These are phyloP conservation scores for Aphidoletes aphidimyza DNA, from an alignment of 2,888 invertebrate species.

Conservation along the genomic window DNA sequence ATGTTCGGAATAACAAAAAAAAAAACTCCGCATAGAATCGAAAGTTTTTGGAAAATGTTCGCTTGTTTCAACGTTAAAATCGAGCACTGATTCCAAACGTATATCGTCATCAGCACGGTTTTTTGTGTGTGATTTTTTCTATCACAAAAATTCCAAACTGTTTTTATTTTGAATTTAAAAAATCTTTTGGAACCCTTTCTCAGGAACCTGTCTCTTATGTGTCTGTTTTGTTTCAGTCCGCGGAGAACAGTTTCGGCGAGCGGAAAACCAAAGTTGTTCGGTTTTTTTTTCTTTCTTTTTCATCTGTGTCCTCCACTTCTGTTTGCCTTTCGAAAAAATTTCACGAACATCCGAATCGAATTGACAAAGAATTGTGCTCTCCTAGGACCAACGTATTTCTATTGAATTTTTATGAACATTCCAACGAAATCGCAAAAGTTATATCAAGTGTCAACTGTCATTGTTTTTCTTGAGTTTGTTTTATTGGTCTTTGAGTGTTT, in stretches of 20 bases:
- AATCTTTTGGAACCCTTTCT: background rate
- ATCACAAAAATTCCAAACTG: background rate
- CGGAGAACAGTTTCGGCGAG: constrained; percentile 23
- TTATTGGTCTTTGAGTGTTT: constrained; percentile 41
- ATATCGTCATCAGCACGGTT: background rate
- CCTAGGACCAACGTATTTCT: constrained; percentile 28
- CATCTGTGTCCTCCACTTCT: constrained; percentile 10
- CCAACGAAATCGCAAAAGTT: constrained; percentile 55
- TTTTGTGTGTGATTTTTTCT: background rate
- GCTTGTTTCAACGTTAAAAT: too few species aligned
- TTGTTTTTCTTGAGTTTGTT: constrained; percentile 52
- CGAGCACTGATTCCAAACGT: background rate
- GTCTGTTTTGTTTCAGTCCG: background rate
- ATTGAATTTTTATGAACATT: constrained; percentile 56
- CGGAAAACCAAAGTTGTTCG: constrained; percentile 5
- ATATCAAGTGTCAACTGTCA: constrained; percentile 56
- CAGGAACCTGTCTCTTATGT: constrained; percentile 27
- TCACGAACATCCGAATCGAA: constrained; percentile 55
- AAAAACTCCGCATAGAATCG: background rate
- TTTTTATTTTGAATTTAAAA: constrained; percentile 33
- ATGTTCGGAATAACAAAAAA: too few species aligned
- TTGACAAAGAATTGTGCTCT: constrained; percentile 45
- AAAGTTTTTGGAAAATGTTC: background rate
- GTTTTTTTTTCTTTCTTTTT: constrained; percentile 55
- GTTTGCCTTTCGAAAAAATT: background rate